A percentile compares a stretch with the other conserved stretches of the same genome.
These are phyloP conservation scores for Drosophila acutilabella DNA, from an alignment of 2,888 invertebrate genomes.

Conservation along the genomic window DNA sequence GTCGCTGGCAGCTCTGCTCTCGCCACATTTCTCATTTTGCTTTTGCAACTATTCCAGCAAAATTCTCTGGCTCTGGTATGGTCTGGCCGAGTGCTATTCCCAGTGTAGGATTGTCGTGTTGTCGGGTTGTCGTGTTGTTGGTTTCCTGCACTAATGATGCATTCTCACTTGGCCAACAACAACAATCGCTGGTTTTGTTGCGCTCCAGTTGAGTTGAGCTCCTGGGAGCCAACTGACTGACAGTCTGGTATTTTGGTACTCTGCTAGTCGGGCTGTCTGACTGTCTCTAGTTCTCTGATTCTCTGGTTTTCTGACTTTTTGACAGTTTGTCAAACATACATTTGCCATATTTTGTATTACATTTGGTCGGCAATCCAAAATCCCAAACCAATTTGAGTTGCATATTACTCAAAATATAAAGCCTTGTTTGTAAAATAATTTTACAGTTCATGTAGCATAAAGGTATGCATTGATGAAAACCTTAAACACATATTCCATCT, in stretches of 20 bases:
- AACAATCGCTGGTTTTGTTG: slow-evolving; percentile 41
- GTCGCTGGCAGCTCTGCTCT: neutral
- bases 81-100: slow-evolving; percentile 23
- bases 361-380: too few relatives aligned
- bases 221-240: slow-evolving; percentile 37
- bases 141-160: slow-evolving; percentile 66
- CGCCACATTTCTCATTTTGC: neutral
- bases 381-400: too few relatives aligned
- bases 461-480: too few relatives aligned
- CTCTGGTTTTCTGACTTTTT: too few relatives aligned
- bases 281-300: slow-evolving; percentile 25
- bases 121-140: slow-evolving; percentile 31
- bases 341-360: too few relatives aligned
- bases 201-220: slow-evolving; percentile 60
- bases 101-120: slow-evolving; percentile 18
- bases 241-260: slow-evolving; percentile 22
- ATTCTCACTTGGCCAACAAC: slow-evolving; percentile 48
- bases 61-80: neutral
- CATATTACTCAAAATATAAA: too few relatives aligned
- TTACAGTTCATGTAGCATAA: too few relatives aligned
- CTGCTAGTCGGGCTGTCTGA: slow-evolving; percentile 35
- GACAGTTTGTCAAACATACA: too few relatives aligned
- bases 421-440: too few relatives aligned
- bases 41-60: neutral
- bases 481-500: too few relatives aligned